A percentile compares a stretch with the other conserved stretches of the same genome.
Conservation (phyloP, 2,888 invertebrate species). For the Acleris emargana region DNA sequence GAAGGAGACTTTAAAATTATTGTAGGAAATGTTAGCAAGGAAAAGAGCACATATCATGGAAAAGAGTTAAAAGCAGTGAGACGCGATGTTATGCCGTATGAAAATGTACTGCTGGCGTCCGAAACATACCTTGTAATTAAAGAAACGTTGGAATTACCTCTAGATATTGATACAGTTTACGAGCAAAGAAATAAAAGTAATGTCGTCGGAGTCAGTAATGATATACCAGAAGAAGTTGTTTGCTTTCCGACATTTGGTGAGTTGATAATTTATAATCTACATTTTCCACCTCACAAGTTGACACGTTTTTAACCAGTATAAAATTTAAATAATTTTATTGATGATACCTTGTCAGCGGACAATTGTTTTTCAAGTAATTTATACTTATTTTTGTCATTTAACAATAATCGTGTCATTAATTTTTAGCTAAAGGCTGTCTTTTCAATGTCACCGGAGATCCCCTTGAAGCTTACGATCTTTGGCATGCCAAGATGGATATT, state of each 20-base stretch:
- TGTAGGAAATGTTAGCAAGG: constrained; percentile 48
- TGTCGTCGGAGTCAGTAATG: constrained; percentile 32
- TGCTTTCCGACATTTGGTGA: constrained; percentile 57
- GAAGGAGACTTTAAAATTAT: constrained; percentile 59
- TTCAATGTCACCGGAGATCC: constrained; percentile 58
- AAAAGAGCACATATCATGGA: constrained; percentile 48
- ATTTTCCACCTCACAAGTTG: not conserved
- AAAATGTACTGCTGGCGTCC: constrained; percentile 48
- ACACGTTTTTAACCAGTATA: too few species aligned
- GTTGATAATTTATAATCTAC: constrained; percentile 15
- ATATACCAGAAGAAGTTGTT: constrained; percentile 35
- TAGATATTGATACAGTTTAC: constrained; percentile 46
- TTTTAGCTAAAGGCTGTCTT: constrained; percentile 59
- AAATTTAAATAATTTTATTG: too few species aligned
- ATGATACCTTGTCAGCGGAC: too few species aligned
- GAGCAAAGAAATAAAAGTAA: constrained; percentile 47
- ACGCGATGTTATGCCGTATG: constrained; percentile 47
- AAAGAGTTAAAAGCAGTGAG: constrained; percentile 45
- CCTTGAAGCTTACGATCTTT: constrained; percentile 53
- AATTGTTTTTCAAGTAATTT: too few species aligned
- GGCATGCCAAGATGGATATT: constrained; percentile 50
- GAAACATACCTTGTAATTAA: constrained; percentile 51
- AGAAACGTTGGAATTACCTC: constrained; percentile 47
- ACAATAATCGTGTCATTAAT: not conserved
- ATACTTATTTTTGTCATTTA: too few species aligned